Evolutionary conservation across 2,113 vertebrate species (phyloP).

Genomic region (Bufo gargarizans): DNA sequence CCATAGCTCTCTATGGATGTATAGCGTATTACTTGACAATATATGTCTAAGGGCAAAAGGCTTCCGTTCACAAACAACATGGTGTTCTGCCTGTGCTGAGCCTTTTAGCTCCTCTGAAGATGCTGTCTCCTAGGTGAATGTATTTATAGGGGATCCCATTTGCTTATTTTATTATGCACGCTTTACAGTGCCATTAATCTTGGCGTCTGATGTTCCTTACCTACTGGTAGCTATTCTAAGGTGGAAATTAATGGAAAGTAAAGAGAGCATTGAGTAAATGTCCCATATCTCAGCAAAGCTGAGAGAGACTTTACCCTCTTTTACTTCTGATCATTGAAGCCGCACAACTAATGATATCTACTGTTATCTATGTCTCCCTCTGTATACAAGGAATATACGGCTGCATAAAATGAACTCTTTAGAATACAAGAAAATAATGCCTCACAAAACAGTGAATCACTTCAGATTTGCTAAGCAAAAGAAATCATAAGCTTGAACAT

Average conservation of each 20-base stretch:
- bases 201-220: not conserved
- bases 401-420: not conserved
- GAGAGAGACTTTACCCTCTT: conserved; percentile 3
- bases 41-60: too few species aligned
- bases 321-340: conserved; percentile 18
- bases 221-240: not conserved
- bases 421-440: conserved; percentile 21
- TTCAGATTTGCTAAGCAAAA: conserved; percentile 18
- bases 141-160: not conserved
- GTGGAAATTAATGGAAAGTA: not conserved
- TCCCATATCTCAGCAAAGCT: conserved; percentile 8
- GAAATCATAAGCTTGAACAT: conserved; percentile 13
- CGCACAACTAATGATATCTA: conserved; percentile 5
- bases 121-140: not conserved
- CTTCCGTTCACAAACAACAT: not conserved
- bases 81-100: not conserved
- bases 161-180: not conserved
- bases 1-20: too few species aligned
- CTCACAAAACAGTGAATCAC: conserved; percentile 8
- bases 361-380: conserved; percentile 1
- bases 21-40: too few species aligned
- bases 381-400: not conserved
- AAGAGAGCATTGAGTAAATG: not conserved
- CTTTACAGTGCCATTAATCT: not conserved
- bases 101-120: not conserved